Conservation (phyloP, 1,140 invertebrate genomes). For the Drosophila paulistorum region DNA sequence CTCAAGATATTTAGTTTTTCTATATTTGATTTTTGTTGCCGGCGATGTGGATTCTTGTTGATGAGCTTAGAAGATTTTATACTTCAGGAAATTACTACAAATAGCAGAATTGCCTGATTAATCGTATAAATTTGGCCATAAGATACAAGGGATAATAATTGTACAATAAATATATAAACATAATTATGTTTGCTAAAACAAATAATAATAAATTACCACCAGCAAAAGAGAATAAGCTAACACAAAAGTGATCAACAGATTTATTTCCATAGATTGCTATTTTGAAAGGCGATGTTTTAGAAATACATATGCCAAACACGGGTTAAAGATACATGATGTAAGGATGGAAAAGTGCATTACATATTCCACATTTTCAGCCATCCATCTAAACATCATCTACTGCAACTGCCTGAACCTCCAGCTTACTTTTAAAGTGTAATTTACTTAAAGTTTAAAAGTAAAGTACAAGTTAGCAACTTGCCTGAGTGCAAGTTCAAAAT, state of each 20-base stretch:
- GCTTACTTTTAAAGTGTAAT: conserved; percentile 40
- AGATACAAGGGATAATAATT: background rate
- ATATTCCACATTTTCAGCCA: conserved; percentile 34
- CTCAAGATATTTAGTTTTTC: conserved; percentile 1
- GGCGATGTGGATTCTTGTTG: conserved; percentile 16
- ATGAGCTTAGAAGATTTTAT: conserved; percentile 4
- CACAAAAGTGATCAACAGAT: too few species aligned
- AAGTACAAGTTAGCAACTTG: conserved; percentile 26
- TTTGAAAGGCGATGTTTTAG: conserved; percentile 37
- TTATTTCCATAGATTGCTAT: background rate
- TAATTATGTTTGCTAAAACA: background rate
- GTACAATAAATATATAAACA: background rate
- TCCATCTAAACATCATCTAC: background rate
- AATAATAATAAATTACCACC: background rate
- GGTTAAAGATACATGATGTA: conserved; percentile 18
- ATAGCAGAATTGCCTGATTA: background rate
- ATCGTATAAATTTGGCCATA: background rate
- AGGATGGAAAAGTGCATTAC: conserved; percentile 48
- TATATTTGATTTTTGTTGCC: conserved; percentile 5
- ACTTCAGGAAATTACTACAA: conserved; percentile 9
- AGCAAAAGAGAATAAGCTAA: background rate
- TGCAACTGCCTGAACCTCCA: conserved; percentile 15
- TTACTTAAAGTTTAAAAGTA: conserved; percentile 38
- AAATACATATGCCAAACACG: conserved; percentile 42
- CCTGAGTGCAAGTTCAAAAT: conserved; percentile 49